phyloP scores from a whole-genome alignment of 1,140 invertebrate species.

The Geopemphigus sp. region DNA sequence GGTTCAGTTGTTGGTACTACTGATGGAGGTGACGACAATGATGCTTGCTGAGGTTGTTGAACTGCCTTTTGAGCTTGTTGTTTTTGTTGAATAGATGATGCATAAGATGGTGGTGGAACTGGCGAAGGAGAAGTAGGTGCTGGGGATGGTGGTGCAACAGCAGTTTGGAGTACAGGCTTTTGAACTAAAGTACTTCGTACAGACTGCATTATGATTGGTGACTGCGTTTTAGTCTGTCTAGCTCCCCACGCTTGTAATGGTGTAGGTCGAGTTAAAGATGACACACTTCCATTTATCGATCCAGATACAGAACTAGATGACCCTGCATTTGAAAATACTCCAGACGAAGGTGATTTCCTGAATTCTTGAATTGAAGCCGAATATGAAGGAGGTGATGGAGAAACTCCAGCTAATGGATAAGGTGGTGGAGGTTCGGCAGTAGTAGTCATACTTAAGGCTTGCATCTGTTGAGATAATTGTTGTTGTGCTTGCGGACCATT shows the following conservation, averaged over 20 bases:
- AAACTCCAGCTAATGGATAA: conserved; percentile 63
- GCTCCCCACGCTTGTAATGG: conserved; percentile 75
- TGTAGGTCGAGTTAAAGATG: conserved; percentile 68
- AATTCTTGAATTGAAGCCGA: conserved; percentile 80
- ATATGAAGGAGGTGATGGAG: conserved; percentile 70
- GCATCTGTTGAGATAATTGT: conserved; percentile 81
- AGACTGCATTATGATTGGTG: conserved; percentile 93
- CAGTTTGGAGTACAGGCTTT: conserved; percentile 89
- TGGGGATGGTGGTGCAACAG: conserved; percentile 81
- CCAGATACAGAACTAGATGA: conserved; percentile 79
- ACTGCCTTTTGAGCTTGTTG: conserved; percentile 58
- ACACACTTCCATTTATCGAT: conserved; percentile 57
- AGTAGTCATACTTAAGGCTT: conserved; percentile 70
- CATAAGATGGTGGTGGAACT: conserved; percentile 63
- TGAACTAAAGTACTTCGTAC: conserved; percentile 92
- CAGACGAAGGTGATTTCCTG: conserved; percentile 72
- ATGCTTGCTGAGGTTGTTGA: conserved; percentile 56
- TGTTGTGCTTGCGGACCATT: conserved; percentile 79
- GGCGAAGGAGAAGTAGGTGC: conserved; percentile 66
- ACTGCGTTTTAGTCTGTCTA: conserved; percentile 77
- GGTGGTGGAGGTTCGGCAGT: conserved; percentile 74
- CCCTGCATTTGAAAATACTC: conserved; percentile 77
- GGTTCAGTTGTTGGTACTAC: conserved; percentile 81
- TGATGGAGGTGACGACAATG: conserved; percentile 61
- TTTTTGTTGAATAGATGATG: conserved; percentile 75